These are phyloP conservation scores for Pempheris klunzingeri DNA, from an alignment of 2,797 vertebrate genomes.

Conservation along the genomic window DNA sequence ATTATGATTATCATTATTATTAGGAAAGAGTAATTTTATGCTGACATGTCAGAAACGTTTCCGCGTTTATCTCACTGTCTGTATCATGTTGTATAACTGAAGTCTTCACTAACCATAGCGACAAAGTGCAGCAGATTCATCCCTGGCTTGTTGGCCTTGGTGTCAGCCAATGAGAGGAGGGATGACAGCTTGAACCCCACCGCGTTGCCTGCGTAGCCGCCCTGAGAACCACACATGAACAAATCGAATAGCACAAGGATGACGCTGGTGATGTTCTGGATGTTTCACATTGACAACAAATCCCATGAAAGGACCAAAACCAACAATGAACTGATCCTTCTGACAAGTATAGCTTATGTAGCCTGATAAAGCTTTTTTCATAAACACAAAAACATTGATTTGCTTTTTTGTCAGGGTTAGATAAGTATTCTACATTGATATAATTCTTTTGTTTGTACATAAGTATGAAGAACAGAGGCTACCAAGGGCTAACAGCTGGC, in stretches of 20 bases:
- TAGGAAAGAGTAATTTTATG: too few species aligned
- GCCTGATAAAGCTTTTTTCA: neutral
- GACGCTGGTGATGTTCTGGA: neutral
- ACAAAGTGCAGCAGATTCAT: constrained; percentile 99
- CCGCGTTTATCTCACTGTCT: neutral
- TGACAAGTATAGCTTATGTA: neutral
- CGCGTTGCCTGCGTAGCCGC: constrained; percentile 96
- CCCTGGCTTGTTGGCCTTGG: constrained; percentile 98
- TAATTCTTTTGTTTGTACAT: neutral
- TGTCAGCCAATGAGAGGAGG: constrained; percentile 96
- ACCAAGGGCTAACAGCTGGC: too few species aligned
- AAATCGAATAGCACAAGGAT: neutral
- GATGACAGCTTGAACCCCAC: constrained; percentile 98
- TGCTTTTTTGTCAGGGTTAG: neutral
- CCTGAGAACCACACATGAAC: constrained; percentile 80
- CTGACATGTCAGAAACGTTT: too few species aligned
- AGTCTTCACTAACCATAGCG: constrained; percentile 89
- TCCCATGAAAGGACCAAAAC: neutral
- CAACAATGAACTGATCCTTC: neutral
- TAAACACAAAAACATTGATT: too few species aligned
- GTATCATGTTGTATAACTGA: neutral
- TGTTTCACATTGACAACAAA: neutral
- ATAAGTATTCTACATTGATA: neutral
- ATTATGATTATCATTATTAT: neutral
- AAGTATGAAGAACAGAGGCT: too few species aligned